A percentile compares a stretch with the other conserved stretches of the same genome.
Conservation (phyloP, 64 coral and sea anemone species). For the Platygyra sinensis region DNA sequence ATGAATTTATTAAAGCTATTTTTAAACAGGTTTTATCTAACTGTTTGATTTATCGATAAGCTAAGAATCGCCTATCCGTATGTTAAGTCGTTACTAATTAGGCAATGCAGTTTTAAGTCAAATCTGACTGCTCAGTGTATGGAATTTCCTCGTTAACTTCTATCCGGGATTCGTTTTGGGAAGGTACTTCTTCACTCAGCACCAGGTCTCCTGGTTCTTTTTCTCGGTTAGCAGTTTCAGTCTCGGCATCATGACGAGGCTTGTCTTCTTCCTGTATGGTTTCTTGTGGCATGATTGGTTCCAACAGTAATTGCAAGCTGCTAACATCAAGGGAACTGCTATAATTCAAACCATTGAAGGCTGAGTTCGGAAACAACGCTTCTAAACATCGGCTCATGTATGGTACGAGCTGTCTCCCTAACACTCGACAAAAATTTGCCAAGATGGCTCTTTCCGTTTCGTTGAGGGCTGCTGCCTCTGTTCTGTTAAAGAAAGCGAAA, state of each 20-base stretch:
- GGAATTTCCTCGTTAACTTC: background rate
- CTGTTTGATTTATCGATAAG: too few relatives aligned
- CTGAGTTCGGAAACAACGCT: slow-evolving; percentile 64
- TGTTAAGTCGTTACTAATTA: too few relatives aligned
- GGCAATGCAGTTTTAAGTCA: background rate
- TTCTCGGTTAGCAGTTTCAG: background rate
- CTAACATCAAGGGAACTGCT: background rate
- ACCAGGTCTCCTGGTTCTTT: slow-evolving; percentile 4
- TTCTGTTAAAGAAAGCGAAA: slow-evolving; percentile 34
- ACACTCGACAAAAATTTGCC: slow-evolving; percentile 73
- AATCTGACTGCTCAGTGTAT: background rate
- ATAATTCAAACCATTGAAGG: background rate
- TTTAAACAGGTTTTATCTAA: too few relatives aligned
- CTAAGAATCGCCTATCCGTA: too few relatives aligned
- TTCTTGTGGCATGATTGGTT: slow-evolving; percentile 26
- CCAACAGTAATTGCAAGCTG: background rate
- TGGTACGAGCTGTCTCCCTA: slow-evolving; percentile 69
- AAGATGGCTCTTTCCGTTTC: slow-evolving; percentile 85
- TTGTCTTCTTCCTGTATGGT: slow-evolving; percentile 8
- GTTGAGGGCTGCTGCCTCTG: slow-evolving; percentile 83
- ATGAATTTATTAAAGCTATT: too few relatives aligned
- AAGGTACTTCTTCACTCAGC: background rate
- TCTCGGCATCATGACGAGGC: background rate
- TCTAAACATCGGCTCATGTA: slow-evolving; percentile 85
- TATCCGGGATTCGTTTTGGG: background rate